These are phyloP conservation scores for Styela clava DNA, from an alignment of 23 tunicate species.

Conservation along the genomic window DNA sequence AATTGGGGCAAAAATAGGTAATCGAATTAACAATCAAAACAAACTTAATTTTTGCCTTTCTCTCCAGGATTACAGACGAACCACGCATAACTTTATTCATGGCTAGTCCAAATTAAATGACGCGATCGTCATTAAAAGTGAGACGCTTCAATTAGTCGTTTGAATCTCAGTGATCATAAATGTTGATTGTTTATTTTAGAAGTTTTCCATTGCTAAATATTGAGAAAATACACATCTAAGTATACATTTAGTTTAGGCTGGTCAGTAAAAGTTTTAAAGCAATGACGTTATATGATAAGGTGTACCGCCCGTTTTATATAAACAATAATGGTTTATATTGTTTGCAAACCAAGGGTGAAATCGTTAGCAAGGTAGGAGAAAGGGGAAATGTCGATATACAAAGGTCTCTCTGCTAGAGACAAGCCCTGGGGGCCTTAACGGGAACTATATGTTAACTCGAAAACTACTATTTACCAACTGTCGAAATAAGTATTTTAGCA, in stretches of 20 bases:
- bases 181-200: not conserved
- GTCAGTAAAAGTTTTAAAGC: not conserved
- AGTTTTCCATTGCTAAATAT: not conserved
- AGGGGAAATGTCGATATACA: no score
- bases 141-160: no score
- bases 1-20: no score
- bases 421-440: no score
- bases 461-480: no score
- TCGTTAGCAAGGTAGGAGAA: not conserved
- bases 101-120: not conserved
- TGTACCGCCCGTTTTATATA: not conserved
- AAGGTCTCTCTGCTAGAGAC: no score
- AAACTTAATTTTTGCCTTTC: not conserved
- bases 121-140: not conserved
- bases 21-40: not conserved
- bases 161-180: no score
- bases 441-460: no score
- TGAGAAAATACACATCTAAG: not conserved
- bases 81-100: not conserved
- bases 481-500: no score
- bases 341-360: not conserved
- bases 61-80: not conserved
- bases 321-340: not conserved
- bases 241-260: not conserved
- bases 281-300: not conserved